Evolutionary conservation across 2,113 vertebrate genomes (phyloP).

Genomic region (Anser brachyrhynchus): DNA sequence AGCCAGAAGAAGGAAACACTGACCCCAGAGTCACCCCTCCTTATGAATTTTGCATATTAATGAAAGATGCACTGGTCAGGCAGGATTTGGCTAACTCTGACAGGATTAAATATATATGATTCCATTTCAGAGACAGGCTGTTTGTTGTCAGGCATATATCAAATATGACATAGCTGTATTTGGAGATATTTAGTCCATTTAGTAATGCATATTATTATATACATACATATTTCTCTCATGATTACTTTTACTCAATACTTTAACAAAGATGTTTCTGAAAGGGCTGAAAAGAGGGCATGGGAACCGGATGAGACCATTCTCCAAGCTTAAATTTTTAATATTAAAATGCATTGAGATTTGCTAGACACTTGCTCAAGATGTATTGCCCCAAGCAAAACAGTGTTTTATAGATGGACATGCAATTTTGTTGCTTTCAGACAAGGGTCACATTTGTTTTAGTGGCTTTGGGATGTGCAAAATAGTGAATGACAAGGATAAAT

Average conservation of each 20-base stretch:
- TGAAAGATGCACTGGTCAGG: slow-evolving; percentile 62
- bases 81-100: slow-evolving; percentile 56
- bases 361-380: slow-evolving; percentile 80
- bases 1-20: slow-evolving; percentile 33
- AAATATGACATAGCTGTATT: slow-evolving; percentile 33
- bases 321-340: slow-evolving; percentile 85
- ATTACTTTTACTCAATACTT: slow-evolving; percentile 56
- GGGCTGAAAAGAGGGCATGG: slow-evolving; percentile 53
- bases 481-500: slow-evolving; percentile 16
- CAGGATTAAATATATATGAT: slow-evolving; percentile 62
- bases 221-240: slow-evolving; percentile 1
- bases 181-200: slow-evolving; percentile 52
- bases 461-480: not conserved
- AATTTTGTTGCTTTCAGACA: slow-evolving; percentile 43
- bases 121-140: slow-evolving; percentile 44
- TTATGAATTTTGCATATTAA: slow-evolving; percentile 68
- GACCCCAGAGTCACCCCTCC: slow-evolving; percentile 42
- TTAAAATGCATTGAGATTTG: slow-evolving; percentile 83
- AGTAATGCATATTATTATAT: slow-evolving; percentile 55
- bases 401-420: slow-evolving; percentile 77
- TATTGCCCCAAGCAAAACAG: slow-evolving; percentile 85
- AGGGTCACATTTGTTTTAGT: slow-evolving; percentile 42
- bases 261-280: slow-evolving; percentile 45
- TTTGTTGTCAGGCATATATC: slow-evolving; percentile 42
- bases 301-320: slow-evolving; percentile 74